Percentiles rank a stretch among this genome's conserved stretches.
Conservation (phyloP, 2,888 invertebrate species). For the Drosophila koepferae region DNA sequence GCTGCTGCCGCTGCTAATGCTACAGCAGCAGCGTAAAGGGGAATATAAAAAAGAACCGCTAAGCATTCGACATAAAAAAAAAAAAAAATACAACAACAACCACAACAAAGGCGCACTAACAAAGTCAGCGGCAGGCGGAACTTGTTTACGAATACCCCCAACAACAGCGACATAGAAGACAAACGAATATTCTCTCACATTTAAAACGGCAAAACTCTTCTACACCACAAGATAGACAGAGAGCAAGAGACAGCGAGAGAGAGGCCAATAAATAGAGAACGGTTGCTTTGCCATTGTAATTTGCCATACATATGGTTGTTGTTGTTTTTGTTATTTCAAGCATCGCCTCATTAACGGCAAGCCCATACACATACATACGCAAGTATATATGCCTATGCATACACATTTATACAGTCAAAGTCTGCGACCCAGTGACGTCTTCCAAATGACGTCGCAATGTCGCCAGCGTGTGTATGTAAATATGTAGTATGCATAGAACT, state of each 20-base stretch:
- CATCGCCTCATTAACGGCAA: constrained; percentile 54
- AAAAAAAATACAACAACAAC: constrained; percentile 36
- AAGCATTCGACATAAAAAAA: constrained; percentile 52
- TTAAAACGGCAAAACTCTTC: constrained; percentile 58
- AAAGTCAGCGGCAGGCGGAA: constrained; percentile 54
- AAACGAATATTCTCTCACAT: constrained; percentile 53
- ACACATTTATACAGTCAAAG: constrained; percentile 11
- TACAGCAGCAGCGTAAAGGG: constrained; percentile 19
- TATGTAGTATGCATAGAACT: constrained; percentile 16
- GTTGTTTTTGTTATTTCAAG: constrained; percentile 22
- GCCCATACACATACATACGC: constrained; percentile 16
- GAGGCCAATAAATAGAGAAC: constrained; percentile 6
- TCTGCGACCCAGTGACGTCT: constrained; percentile 61
- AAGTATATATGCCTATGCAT: background rate
- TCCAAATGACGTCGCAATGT: constrained; percentile 51
- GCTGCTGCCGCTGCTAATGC: constrained; percentile 33
- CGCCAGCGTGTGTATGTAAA: constrained; percentile 17
- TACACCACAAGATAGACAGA: constrained; percentile 5
- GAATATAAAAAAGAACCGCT: constrained; percentile 54
- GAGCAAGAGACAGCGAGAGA: background rate
- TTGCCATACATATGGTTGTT: constrained; percentile 20
- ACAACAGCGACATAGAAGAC: constrained; percentile 23
- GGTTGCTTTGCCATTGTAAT: constrained; percentile 40
- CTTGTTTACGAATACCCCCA: constrained; percentile 46
- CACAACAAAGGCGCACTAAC: constrained; percentile 2